Evolutionary conservation across 2,797 vertebrate species (phyloP), one percentile per base, ranked within the genome.

Genomic region (Manis javanica): DNA sequence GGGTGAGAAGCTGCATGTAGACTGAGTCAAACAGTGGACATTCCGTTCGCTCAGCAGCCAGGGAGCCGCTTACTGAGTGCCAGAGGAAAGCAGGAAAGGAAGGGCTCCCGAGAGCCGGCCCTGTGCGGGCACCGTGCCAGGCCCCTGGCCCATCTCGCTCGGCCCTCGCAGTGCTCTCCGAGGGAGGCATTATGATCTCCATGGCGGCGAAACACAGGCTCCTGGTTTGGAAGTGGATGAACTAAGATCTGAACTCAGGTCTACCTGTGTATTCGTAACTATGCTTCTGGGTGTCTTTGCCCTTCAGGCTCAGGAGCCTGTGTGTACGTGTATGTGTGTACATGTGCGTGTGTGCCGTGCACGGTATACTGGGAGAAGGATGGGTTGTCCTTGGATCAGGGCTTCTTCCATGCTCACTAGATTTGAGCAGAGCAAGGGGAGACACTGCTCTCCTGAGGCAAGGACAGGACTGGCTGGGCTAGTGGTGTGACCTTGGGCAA

Each of bases 281-380:
- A 23, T 13, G 37, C 31, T 79, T n/a, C 55, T 34, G 24, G 34
- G 49, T 9, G 39, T 4, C 72, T 95, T 68, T 39, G 53, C 7
- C 51, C 72, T 92, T 71, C 15, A 19, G 46, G 64, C 26, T 68
- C 59, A 86, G 75, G 11, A 29, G 49, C 15, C 2, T 1, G 1
- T n/a, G 14, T 24, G 16, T 29, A 21, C 4, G 9, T 31, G 10
- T 18, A 18, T 11, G 18, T 11, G 8, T 23, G 6, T 19, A 7
- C 15, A 3, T 3, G 2, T 7, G 42, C 0, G 10, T 8, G 18
- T 9, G 4, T 5, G 26, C 31, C 13, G 0, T 4, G 39, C 18
- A 7, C 0, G 31, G 53, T 4, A 7, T 63, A 37, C 2, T 21
- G 5, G 55, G 71, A 46, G 57, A 23, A 42, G 46, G 6, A 29